A percentile compares a stretch with the other conserved stretches of the same genome.
Evolutionary conservation across 2,113 vertebrate species (phyloP).

Genomic region (Trichechus manatus): DNA sequence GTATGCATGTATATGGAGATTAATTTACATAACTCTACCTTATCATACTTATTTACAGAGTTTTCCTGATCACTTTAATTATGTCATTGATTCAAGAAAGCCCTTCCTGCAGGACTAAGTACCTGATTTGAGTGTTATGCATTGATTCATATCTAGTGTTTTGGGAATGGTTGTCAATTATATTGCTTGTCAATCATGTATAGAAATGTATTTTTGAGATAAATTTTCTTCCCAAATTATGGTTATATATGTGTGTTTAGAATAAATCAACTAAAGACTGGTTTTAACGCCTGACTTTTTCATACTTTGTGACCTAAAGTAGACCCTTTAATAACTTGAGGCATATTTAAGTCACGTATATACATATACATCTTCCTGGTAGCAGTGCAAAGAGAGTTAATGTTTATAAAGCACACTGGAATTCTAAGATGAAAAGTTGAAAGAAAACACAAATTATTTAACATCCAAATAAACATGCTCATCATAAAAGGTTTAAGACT

Average conservation of each 20-base stretch:
- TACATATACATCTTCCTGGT: background rate
- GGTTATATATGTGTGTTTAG: background rate
- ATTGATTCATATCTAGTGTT: background rate
- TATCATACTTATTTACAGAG: background rate
- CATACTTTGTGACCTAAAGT: background rate
- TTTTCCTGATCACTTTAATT: slow-evolving; percentile 18
- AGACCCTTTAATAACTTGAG: slow-evolving; percentile 40
- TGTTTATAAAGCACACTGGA: slow-evolving; percentile 29
- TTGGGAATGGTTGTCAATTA: background rate
- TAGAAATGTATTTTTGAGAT: background rate
- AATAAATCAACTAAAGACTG: slow-evolving; percentile 9
- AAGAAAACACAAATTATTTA: slow-evolving; percentile 67
- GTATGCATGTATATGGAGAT: background rate
- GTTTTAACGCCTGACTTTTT: background rate
- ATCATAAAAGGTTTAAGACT: slow-evolving; percentile 60
- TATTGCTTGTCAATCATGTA: background rate
- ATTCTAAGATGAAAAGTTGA: slow-evolving; percentile 56
- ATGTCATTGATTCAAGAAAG: background rate
- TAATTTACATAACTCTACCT: background rate
- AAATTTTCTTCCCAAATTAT: slow-evolving; percentile 27
- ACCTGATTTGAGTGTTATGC: background rate
- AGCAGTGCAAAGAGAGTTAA: slow-evolving; percentile 36
- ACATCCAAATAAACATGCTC: slow-evolving; percentile 47
- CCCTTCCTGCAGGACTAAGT: background rate
- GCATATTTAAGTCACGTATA: background rate